Percentiles rank a stretch among this genome's conserved stretches.
These are phyloP conservation scores for Eilema sororculum DNA, from an alignment of 2,888 invertebrate species.

Conservation along the genomic window DNA sequence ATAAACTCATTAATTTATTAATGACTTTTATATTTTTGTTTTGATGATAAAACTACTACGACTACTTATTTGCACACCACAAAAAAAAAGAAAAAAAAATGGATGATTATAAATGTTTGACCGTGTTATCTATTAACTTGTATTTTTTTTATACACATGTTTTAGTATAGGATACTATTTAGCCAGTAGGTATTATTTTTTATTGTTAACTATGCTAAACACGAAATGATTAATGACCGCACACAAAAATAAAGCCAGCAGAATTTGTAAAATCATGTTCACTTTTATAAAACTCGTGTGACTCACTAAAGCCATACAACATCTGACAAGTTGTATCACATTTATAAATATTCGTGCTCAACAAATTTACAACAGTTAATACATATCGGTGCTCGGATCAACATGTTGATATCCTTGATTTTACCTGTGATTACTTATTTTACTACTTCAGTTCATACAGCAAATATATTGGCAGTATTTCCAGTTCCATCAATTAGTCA, in stretches of 20 bases:
- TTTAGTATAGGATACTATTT: too few species aligned
- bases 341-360: neutral
- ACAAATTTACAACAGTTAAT: neutral
- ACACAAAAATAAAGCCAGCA: neutral
- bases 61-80: too few species aligned
- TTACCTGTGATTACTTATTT: conserved; percentile 5
- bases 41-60: too few species aligned
- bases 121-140: too few species aligned
- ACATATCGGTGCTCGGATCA: neutral
- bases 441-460: conserved; percentile 28
- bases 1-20: too few species aligned
- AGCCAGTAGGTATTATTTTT: neutral
- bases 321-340: conserved; percentile 3
- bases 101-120: too few species aligned
- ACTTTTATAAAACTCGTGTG: neutral
- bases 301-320: neutral
- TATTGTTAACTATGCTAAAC: neutral
- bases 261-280: neutral
- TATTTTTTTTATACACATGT: too few species aligned
- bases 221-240: neutral
- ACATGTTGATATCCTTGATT: conserved; percentile 7
- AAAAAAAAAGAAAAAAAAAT: too few species aligned
- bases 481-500: conserved; percentile 63
- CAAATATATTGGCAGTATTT: conserved; percentile 55
- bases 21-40: too few species aligned